Evolutionary conservation across 2,113 vertebrate species (phyloP), one percentile per base, ranked within the genome.

Genomic region (Laterallus jamaicensis): DNA sequence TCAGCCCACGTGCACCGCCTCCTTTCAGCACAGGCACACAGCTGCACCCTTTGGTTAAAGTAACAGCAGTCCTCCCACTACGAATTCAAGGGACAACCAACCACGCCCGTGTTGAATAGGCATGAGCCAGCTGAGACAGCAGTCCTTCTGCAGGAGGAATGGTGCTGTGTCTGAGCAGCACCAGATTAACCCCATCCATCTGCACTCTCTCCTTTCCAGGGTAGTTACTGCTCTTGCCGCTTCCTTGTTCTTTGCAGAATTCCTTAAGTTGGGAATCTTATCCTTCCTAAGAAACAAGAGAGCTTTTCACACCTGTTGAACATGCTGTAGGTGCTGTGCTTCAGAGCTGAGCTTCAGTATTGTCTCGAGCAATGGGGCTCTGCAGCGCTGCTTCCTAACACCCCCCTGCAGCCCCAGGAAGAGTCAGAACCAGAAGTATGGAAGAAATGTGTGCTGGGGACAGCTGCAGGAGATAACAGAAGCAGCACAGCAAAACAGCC

Each of bases 101-200:
- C 0, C 2, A 44, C 67, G 21, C 8, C 19, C 21, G 0, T 2
- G 2, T 2, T 26, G 29, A 44, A 26, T 3, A 35, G 32, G 2
- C 25, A 20, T 6, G 24, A 80, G 63, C 49, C 49, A 1, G 52
- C 26, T 74, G 50, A 24, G n/a, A 11, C 1, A 1, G 54, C 21
- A 37, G 39, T 12, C 40, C 49, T 81, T 69, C 29, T 78, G 25
- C 44, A 44, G 63, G n/a, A n/a, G 39, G 47, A 52, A 35, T 9
- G 12, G 17, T 35, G 49, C 25, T 47, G 12, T 70, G 17, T 25
- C 56, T 82, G 40, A 50, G 24, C 15, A 8, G 7, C 9, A 21
- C 15, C 10, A 11, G 49, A 22, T n/a, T 56, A 22, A 50, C 22
- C 47, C 42, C 22, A 1, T 4, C 29, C 24, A 9, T 52, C 32